Percentiles rank a stretch among this genome's conserved stretches.
These are phyloP conservation scores for Ptilonorhynchus violaceus DNA, from an alignment of 2,113 vertebrate genomes.

Conservation along the genomic window DNA sequence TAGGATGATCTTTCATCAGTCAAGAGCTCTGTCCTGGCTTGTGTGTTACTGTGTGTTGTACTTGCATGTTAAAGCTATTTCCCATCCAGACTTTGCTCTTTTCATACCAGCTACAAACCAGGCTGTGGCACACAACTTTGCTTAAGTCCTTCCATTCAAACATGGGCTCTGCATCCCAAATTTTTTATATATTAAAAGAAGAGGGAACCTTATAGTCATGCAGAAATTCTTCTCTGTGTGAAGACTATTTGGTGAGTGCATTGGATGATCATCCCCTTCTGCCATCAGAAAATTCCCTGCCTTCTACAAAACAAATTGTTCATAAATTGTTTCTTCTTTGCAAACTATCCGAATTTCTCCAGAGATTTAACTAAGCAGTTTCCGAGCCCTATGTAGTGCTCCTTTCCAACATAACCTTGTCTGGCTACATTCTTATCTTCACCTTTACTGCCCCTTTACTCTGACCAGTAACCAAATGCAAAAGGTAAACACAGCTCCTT, in stretches of 20 bases:
- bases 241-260: background rate
- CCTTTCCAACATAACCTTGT: background rate
- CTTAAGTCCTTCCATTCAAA: background rate
- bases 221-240: background rate
- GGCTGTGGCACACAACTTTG: background rate
- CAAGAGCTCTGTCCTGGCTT: background rate
- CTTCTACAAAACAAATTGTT: background rate
- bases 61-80: background rate
- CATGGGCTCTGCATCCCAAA: fast-evolving
- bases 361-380: background rate
- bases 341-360: background rate
- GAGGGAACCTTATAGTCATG: background rate
- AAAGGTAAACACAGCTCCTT: background rate
- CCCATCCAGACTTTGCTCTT: background rate
- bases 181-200: background rate
- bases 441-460: background rate
- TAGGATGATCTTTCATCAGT: background rate
- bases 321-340: background rate
- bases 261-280: background rate
- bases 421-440: background rate
- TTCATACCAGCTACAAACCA: background rate
- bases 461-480: background rate
- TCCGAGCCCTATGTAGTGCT: background rate
- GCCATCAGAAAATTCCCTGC: background rate
- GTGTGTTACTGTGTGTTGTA: background rate